Conservation (phyloP, 2,797 vertebrate genomes). For the Toxotes lorentzi region DNA sequence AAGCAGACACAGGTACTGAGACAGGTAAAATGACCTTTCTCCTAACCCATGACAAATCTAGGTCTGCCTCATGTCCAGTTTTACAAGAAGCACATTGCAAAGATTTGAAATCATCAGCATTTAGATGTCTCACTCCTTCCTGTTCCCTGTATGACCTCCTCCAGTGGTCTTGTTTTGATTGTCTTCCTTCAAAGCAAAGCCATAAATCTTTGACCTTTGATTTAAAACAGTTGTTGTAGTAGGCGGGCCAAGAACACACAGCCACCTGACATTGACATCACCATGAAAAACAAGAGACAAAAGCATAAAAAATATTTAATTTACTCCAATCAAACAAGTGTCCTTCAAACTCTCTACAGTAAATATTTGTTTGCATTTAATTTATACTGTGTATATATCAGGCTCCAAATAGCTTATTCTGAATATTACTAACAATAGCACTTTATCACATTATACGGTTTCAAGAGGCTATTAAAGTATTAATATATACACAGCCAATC, state of each 20-base stretch:
- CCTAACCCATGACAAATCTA: background rate
- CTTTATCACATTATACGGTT: slow-evolving; percentile 64
- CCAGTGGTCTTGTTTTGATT: background rate
- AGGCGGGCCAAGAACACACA: background rate
- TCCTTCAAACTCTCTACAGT: slow-evolving; percentile 65
- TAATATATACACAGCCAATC: slow-evolving; percentile 58
- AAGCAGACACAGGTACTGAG: background rate
- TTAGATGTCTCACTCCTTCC: background rate
- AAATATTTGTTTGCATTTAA: slow-evolving; percentile 64
- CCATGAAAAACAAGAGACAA: slow-evolving; percentile 69
- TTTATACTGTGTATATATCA: slow-evolving; percentile 48
- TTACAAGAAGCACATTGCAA: slow-evolving; percentile 2
- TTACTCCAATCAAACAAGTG: slow-evolving; percentile 83
- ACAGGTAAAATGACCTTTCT: background rate
- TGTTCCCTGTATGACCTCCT: background rate
- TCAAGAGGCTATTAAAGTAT: slow-evolving; percentile 52
- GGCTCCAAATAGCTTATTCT: slow-evolving; percentile 60
- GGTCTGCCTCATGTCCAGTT: background rate
- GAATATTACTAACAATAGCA: slow-evolving; percentile 58
- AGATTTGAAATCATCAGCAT: background rate
- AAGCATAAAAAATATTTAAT: slow-evolving; percentile 89
- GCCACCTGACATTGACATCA: slow-evolving; percentile 7
- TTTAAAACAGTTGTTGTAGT: background rate
- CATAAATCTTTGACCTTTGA: slow-evolving; percentile 53
- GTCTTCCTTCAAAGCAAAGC: slow-evolving; percentile 15